Conservation (phyloP, 2,888 invertebrate species). For the Calliopum simillimum region DNA sequence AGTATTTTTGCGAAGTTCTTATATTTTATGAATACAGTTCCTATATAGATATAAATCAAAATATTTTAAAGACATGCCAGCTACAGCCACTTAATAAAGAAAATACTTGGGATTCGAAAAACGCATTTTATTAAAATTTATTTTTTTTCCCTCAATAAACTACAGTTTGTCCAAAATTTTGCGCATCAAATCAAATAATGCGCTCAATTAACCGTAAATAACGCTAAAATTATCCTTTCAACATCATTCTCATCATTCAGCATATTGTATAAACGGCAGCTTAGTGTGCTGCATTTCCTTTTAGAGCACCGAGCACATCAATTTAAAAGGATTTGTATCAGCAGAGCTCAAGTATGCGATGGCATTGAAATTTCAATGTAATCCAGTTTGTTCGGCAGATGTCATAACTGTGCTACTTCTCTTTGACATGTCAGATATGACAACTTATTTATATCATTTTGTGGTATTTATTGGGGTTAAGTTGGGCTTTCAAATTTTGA, state of each 20-base stretch:
- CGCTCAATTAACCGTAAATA: not conserved
- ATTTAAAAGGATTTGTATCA: conserved; percentile 4
- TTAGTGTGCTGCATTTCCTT: too few relatives aligned
- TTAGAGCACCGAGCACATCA: not conserved
- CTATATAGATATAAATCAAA: too few relatives aligned
- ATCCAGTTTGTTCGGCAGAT: conserved; percentile 1
- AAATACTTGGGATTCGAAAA: too few relatives aligned
- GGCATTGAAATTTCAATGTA: too few relatives aligned
- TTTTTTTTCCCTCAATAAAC: not conserved
- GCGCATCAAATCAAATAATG: not conserved
- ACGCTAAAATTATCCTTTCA: not conserved
- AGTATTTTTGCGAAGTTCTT: too few relatives aligned
- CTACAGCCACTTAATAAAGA: too few relatives aligned
- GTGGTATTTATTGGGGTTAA: not conserved
- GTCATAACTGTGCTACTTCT: not conserved
- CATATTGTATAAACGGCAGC: too few relatives aligned
- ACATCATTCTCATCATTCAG: too few relatives aligned
- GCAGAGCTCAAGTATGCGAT: not conserved
- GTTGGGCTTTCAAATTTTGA: too few relatives aligned
- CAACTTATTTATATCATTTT: not conserved
- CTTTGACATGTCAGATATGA: not conserved
- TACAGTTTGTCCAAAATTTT: not conserved
- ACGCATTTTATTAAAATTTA: too few relatives aligned
- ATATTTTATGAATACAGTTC: too few relatives aligned
- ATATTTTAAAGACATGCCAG: too few relatives aligned